phyloP scores from a whole-genome alignment of 1,140 invertebrate genomes.

The Chrysomallon squamiferum region DNA sequence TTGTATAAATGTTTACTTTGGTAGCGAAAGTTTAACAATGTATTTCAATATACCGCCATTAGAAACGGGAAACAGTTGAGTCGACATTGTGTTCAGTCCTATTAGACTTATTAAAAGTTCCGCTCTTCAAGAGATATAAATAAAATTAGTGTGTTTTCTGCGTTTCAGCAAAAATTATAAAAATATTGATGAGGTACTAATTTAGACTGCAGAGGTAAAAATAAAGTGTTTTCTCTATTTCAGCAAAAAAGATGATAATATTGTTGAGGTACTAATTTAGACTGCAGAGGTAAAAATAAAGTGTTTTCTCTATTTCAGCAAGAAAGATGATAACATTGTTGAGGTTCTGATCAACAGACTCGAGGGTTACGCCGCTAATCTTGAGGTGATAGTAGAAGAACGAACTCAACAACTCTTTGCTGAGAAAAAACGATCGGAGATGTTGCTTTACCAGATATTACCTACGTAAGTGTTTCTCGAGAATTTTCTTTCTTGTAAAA shows the following conservation, averaged over 20 bases:
- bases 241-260: slow-evolving; percentile 79
- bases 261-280: slow-evolving; percentile 92
- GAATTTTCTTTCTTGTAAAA: too few relatives aligned
- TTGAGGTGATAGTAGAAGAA: slow-evolving; percentile 87
- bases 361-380: slow-evolving; percentile 91
- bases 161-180: slow-evolving; percentile 79
- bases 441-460: slow-evolving; percentile 86
- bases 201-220: slow-evolving; percentile 92
- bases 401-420: slow-evolving; percentile 86
- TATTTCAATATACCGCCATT: too few relatives aligned
- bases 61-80: too few relatives aligned
- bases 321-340: slow-evolving; percentile 87
- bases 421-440: slow-evolving; percentile 91
- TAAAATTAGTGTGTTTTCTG: not conserved
- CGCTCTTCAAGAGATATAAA: too few relatives aligned
- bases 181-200: slow-evolving; percentile 92
- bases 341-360: slow-evolving; percentile 94
- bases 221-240: slow-evolving; percentile 67
- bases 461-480: slow-evolving; percentile 78
- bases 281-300: slow-evolving; percentile 76
- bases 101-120: too few relatives aligned
- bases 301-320: slow-evolving; percentile 66
- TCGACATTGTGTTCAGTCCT: too few relatives aligned
- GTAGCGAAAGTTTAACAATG: too few relatives aligned
- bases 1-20: too few relatives aligned